Base-by-base conservation (phyloP, 35 echinoderm and acorn worm genomes). In the Lytechinus pictus region DNA sequence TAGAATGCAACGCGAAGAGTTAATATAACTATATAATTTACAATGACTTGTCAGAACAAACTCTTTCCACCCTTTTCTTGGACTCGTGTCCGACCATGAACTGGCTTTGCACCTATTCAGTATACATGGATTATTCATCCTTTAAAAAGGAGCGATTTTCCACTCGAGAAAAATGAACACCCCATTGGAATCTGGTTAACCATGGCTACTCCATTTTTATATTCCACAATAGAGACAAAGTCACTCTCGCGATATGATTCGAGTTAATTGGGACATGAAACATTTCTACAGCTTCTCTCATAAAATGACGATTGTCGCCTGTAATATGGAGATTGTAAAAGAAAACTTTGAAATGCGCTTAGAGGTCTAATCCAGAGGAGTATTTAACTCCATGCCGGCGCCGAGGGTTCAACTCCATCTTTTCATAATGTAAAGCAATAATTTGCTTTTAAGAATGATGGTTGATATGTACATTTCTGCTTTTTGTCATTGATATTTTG, bases 241-340 rank as follows among this genome's bases (percentile, higher is more conserved):
- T 79, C 66, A 79, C 66, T n/a, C 66, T 79, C 66, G 66, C 66
- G 16, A 79, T 79, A 24, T 79, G 66, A 79, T 90, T 90, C 88
- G 88, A 90, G 88, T 90, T 90, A 90, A 90, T 90, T 90, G 88
- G 29, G 88, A 90, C 88, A 90, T 90, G 88, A 44, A 52, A 90
- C 88, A 90, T 90, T 90, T 90, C 29, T 90, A 90, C 88, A 54
- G 28, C 88, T 90, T 90, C 88, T 33, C 52, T 14, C 66, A 79
- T 79, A 79, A 79, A 79, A 71, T 24, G 7, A 79, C 21, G 66
- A 79, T 79, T 19, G 21, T 79, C 21, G 66, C 8, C 66, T 8
- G 4, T 24, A 0, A 79, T 24, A 79, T 5, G 0, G 66, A 24
- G 66, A 79, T 79, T 79, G 66, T 79, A 24, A 79, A 79, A n/a